phyloP scores from a whole-genome alignment of 2,113 vertebrate species.

The Lagopus muta region DNA sequence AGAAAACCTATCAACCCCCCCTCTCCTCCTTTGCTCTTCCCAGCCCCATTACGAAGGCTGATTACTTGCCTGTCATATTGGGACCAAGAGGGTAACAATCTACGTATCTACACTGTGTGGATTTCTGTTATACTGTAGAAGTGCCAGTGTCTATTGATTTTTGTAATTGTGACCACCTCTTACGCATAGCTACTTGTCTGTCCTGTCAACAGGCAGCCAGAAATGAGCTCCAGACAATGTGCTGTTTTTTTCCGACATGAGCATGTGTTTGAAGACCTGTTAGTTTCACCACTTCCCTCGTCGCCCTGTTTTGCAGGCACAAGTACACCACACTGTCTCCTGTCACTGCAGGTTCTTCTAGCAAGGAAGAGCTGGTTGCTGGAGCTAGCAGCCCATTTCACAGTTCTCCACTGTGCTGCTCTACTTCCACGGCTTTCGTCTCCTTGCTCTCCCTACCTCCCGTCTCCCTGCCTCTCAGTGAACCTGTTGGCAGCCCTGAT shows the following conservation, averaged over 20 bases:
- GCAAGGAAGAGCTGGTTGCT: neutral
- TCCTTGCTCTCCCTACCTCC: neutral
- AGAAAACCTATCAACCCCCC: neutral
- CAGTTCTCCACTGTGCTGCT: neutral
- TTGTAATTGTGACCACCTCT: neutral
- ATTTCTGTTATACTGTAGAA: neutral
- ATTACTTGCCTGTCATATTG: neutral
- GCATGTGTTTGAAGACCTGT: neutral
- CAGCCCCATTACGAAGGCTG: neutral
- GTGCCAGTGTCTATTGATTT: neutral
- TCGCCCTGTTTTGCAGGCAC: neutral
- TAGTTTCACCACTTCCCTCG: neutral
- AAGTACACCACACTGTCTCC: neutral
- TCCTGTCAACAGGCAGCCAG: neutral
- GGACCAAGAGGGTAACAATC: neutral
- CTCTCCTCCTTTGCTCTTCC: neutral
- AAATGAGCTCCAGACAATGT: rapidly evolving
- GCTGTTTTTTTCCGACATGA: neutral
- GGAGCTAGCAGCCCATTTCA: neutral
- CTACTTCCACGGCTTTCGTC: neutral
- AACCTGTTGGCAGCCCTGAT: neutral
- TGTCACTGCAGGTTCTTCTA: neutral
- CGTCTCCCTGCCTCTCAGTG: neutral
- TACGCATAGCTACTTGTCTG: neutral
- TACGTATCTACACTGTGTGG: neutral